Percentiles rank a stretch among this genome's conserved stretches.
These are phyloP conservation scores for Haliclona indistincta DNA, from an alignment of 37 sponge, comb jelly and placozoan genomes.

Conservation along the genomic window DNA sequence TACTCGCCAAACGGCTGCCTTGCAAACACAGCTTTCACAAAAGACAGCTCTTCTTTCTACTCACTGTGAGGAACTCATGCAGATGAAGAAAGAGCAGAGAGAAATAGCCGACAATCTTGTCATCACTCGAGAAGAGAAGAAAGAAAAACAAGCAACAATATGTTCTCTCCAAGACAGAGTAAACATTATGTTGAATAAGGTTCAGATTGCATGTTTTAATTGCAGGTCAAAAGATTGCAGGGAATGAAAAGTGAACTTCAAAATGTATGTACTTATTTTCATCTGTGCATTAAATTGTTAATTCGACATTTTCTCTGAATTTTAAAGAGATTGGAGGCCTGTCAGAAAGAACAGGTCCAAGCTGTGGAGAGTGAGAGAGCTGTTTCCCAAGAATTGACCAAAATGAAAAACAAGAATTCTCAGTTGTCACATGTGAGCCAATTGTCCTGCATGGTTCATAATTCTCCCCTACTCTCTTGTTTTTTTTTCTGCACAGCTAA, in stretches of 20 bases:
- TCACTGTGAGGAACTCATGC: background rate
- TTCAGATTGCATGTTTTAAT: no score
- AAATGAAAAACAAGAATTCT: background rate
- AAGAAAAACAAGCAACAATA: slow-evolving; percentile 2
- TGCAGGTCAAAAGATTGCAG: background rate
- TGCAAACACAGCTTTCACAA: background rate
- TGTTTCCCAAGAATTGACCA: background rate
- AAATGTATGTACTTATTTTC: background rate
- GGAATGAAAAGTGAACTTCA: background rate
- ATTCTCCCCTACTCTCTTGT: no score
- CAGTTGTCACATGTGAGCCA: no score
- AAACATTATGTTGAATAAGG: no score
- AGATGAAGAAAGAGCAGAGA: background rate
- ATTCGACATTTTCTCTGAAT: background rate
- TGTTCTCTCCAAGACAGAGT: background rate
- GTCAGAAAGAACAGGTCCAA: background rate
- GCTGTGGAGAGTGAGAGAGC: background rate
- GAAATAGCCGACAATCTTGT: background rate
- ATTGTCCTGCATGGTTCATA: no score
- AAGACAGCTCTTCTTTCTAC: background rate
- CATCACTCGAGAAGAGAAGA: background rate
- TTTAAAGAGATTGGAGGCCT: background rate
- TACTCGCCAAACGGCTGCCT: background rate
- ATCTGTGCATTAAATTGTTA: background rate
- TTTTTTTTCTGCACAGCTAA: no score